These are phyloP conservation scores for Miniopterus natalensis DNA, from an alignment of 2,113 vertebrate genomes.

Conservation along the genomic window DNA sequence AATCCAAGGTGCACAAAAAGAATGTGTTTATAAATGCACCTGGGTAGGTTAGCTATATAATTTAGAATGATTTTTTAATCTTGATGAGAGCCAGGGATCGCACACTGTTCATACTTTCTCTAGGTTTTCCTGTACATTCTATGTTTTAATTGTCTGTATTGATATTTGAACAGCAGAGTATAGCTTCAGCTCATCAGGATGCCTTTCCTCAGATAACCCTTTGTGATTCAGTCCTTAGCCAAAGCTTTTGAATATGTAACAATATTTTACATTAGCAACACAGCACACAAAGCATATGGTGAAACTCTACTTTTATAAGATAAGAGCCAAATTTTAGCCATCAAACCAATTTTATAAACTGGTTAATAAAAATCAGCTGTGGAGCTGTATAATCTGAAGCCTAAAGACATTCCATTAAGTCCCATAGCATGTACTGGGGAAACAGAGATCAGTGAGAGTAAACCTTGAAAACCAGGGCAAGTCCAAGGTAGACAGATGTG, in stretches of 20 bases:
- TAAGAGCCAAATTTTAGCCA: neutral
- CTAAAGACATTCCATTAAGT: neutral
- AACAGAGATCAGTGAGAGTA: neutral
- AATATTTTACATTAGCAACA: neutral
- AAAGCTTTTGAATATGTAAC: neutral
- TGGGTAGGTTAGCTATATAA: neutral
- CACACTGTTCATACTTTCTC: neutral
- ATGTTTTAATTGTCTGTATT: neutral
- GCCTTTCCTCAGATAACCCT: neutral
- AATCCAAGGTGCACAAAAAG: neutral
- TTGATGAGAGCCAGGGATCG: neutral
- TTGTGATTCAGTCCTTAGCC: neutral
- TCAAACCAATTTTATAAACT: neutral
- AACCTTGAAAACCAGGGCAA: neutral
- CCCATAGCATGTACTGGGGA: neutral
- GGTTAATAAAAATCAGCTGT: conserved; percentile 21
- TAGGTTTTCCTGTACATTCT: neutral
- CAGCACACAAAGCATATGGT: neutral
- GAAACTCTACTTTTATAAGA: neutral
- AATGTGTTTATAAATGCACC: neutral
- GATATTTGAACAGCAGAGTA: neutral
- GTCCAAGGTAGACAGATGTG: neutral
- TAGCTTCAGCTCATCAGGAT: neutral
- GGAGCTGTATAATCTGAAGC: neutral
- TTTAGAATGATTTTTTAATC: neutral